Conservation (phyloP, 2,797 vertebrate genomes). For the Sebastolobus altivelis region DNA sequence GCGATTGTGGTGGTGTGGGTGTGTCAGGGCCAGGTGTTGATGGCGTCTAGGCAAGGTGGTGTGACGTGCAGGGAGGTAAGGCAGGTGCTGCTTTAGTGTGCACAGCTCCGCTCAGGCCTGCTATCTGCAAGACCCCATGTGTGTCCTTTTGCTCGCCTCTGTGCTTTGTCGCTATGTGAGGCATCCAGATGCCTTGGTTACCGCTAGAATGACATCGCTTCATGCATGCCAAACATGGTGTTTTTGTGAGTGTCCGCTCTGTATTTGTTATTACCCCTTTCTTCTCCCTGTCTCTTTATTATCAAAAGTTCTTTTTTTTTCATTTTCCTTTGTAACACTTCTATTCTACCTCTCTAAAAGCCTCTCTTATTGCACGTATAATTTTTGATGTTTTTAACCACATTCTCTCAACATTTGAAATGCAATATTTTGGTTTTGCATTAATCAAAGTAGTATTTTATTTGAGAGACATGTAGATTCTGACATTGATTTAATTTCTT, state of each 20-base stretch:
- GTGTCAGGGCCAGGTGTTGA: constrained; percentile 83
- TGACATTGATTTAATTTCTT: constrained; percentile 85
- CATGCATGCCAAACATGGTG: constrained; percentile 86
- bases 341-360: constrained; percentile 62
- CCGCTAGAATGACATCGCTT: constrained; percentile 81
- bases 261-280: constrained; percentile 66
- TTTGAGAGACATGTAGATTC: constrained; percentile 85
- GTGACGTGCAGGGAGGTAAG: constrained; percentile 84
- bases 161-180: constrained; percentile 84
- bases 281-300: constrained; percentile 66
- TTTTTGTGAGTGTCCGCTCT: constrained; percentile 76
- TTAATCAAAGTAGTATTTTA: constrained; percentile 85
- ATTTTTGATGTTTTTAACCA: constrained; percentile 77
- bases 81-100: constrained; percentile 86
- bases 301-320: constrained; percentile 46
- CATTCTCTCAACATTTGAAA: constrained; percentile 83
- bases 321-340: constrained; percentile 67
- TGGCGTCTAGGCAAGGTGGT: constrained; percentile 81
- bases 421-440: constrained; percentile 83
- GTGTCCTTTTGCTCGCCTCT: constrained; percentile 83
- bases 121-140: constrained; percentile 84
- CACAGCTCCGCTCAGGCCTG: constrained; percentile 85
- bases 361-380: constrained; percentile 79
- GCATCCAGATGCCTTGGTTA: constrained; percentile 77
- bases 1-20: constrained; percentile 77